These are phyloP conservation scores for Amazona vittata DNA, from an alignment of 2,113 vertebrate genomes.

Conservation along the genomic window DNA sequence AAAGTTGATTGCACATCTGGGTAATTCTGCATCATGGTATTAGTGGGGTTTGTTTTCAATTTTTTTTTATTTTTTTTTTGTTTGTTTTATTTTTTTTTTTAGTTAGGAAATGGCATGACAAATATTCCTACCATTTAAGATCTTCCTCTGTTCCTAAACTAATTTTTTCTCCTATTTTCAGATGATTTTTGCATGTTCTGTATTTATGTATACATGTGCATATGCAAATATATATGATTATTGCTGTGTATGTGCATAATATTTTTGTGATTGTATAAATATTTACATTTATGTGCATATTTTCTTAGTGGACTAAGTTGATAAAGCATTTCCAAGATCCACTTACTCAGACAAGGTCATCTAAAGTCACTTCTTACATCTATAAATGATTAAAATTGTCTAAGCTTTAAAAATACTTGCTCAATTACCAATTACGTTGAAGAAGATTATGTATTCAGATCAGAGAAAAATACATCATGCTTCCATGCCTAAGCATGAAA, in stretches of 20 bases:
- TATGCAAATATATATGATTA: background rate
- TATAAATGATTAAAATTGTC: background rate
- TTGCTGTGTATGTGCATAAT: background rate
- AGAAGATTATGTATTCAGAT: background rate
- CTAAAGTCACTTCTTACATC: background rate
- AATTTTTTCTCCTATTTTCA: background rate
- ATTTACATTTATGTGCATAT: background rate
- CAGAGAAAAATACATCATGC: background rate
- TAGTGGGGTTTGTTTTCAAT: background rate
- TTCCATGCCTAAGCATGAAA: background rate
- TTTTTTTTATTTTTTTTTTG: accelerated
- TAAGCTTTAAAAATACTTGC: background rate
- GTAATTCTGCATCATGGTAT: background rate
- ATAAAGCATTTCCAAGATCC: background rate
- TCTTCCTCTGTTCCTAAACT: background rate
- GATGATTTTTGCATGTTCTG: background rate
- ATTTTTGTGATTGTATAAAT: background rate
- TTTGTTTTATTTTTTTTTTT: background rate
- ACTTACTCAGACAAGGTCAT: background rate
- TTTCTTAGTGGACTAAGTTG: background rate
- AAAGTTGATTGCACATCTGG: background rate
- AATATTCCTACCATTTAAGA: background rate
- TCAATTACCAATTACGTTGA: background rate
- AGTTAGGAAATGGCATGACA: background rate
- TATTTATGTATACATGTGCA: background rate